These are phyloP conservation scores for Scomber japonicus DNA, from an alignment of 2,113 vertebrate species.

Conservation along the genomic window DNA sequence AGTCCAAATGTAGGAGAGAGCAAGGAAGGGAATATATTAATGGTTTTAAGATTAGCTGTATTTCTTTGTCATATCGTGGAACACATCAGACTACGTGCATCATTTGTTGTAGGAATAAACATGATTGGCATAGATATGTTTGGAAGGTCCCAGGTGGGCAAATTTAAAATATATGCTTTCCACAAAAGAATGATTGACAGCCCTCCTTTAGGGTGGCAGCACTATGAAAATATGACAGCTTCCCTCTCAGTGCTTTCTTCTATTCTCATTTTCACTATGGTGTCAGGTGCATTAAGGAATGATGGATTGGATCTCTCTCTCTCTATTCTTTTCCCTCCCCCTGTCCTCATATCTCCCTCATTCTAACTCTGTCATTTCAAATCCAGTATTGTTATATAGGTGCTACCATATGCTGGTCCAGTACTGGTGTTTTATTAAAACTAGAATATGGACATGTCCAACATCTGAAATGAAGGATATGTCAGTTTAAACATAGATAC, in stretches of 20 bases:
- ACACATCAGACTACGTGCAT: neutral
- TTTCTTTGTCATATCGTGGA: neutral
- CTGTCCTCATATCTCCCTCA: neutral
- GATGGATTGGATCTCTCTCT: neutral
- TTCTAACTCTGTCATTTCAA: neutral
- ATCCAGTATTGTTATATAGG: neutral
- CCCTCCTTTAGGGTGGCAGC: conserved; percentile 1
- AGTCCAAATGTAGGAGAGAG: too few relatives aligned
- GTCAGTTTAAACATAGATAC: too few relatives aligned
- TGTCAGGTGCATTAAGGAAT: neutral
- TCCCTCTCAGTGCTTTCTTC: neutral
- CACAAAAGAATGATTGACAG: neutral
- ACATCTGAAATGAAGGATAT: too few relatives aligned
- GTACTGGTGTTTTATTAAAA: too few relatives aligned
- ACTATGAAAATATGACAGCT: neutral
- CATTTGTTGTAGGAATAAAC: neutral
- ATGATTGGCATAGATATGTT: conserved; percentile 9
- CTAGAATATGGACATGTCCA: too few relatives aligned
- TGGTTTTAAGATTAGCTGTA: neutral
- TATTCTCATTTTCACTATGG: neutral
- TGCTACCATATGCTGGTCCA: too few relatives aligned
- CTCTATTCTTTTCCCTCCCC: neutral
- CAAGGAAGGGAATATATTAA: neutral
- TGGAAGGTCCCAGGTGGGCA: conserved; percentile 3
- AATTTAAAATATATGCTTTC: neutral